Evolutionary conservation across 2,888 invertebrate genomes (phyloP), one percentile per base, ranked within the genome.

Genomic region (Rugalucina vietnamica): DNA sequence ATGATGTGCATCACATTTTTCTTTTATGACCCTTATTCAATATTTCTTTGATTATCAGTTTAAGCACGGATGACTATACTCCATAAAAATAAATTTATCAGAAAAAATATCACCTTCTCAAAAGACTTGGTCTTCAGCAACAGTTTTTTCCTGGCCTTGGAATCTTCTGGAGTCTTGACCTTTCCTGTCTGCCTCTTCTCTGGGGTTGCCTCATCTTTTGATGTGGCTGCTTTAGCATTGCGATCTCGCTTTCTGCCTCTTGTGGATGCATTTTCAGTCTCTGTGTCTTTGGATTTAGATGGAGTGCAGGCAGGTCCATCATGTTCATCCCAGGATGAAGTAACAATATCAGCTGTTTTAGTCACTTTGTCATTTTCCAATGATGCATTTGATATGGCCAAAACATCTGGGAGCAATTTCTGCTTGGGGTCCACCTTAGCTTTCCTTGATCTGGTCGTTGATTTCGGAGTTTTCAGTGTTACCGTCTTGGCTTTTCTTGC

Each of bases 321-420:
- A 81, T 91, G 91, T 69, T 91, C 91, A 82, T 92, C 91, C 90
- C 90, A 90, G 27, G 88, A 82, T 5, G 91, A 91, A 8, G 91
- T 91, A 0, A 90, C 84, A 27, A 87, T 88, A 76, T 91, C 91
- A 12, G 43, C 70, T 8, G 70, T 27, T 32, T 72, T 49, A 1
- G 69, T 73, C 50, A 75, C 65, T 1, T 36, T 21, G 0, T 18
- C 50, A 27, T 54, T 29, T 10, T 34, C 34, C 49, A 49, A 27
- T n/a, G 27, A 0, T 8, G 32, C 27, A 5, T 69, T 27, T 12
- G 65, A 65, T 1, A 21, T 49, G 10, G 69, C 39, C 69, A 81
- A 71, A 37, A 57, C 36, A 32, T 78, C 43, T 29, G 71, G 36
- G 29, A 83, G 57, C 32, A 75, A 34, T 73, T 80, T 86, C 69